Evolutionary conservation across 2,797 vertebrate species (phyloP).

Genomic region (Esox lucius): DNA sequence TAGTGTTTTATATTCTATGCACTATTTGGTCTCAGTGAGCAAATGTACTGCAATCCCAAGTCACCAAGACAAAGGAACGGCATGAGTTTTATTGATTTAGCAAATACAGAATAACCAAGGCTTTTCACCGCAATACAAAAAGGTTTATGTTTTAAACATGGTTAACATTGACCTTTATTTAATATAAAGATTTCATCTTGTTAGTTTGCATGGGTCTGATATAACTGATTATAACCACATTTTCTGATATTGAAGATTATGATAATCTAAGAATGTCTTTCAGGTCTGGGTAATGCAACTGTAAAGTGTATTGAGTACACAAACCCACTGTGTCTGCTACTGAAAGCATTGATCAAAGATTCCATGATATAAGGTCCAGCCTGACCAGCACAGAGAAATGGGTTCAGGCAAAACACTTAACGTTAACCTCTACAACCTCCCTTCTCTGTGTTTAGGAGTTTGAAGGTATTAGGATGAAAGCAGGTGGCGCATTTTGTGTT

Average conservation of each 20-base stretch:
- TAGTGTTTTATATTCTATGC: conserved; percentile 40
- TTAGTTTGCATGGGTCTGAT: not conserved
- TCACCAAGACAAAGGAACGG: conserved; percentile 4
- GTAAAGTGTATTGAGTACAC: not conserved
- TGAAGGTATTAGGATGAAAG: not conserved
- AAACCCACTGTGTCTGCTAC: not conserved
- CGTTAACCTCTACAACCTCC: not conserved
- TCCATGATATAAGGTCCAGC: not conserved
- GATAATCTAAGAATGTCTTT: not conserved
- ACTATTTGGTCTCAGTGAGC: conserved; percentile 31
- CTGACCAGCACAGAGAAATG: not conserved
- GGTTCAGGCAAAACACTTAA: not conserved
- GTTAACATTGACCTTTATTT: not conserved
- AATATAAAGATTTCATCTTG: not conserved
- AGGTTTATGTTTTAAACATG: not conserved
- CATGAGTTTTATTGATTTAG: not conserved
- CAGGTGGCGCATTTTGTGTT: not conserved
- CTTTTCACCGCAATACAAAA: not conserved
- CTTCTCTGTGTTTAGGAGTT: not conserved
- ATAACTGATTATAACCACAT: not conserved
- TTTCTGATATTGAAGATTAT: not conserved
- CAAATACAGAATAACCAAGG: not conserved
- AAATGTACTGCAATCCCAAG: conserved; percentile 27
- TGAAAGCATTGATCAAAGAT: not conserved
- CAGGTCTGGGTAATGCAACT: not conserved